Conservation (phyloP, 2,113 vertebrate species). For the Copsychus sechellarum region DNA sequence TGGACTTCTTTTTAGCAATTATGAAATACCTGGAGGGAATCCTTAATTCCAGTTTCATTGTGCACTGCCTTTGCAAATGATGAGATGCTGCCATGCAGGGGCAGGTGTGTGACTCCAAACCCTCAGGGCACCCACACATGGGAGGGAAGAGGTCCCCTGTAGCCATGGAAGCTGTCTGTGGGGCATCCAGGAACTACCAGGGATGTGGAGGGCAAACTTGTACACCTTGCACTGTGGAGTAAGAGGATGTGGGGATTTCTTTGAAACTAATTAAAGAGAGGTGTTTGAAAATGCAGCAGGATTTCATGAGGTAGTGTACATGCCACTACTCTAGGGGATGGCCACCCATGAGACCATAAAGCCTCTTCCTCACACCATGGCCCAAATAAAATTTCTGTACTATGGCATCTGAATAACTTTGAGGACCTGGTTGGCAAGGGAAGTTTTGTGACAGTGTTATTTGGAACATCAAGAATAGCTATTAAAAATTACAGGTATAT, state of each 20-base stretch:
- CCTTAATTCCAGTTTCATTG: not conserved
- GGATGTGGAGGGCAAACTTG: not conserved
- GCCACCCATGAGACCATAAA: fast-evolving
- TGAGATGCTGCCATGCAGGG: not conserved
- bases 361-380: not conserved
- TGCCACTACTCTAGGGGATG: not conserved
- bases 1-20: not conserved
- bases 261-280: not conserved
- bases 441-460: not conserved
- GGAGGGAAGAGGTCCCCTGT: not conserved
- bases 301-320: not conserved
- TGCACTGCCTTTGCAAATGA: not conserved
- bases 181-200: not conserved
- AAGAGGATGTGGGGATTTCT: not conserved
- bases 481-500: not conserved
- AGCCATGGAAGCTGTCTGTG: not conserved
- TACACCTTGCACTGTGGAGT: not conserved
- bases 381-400: not conserved
- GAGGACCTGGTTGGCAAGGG: not conserved
- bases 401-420: not conserved
- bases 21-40: not conserved
- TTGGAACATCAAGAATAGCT: not conserved
- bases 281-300: not conserved
- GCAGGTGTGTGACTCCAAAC: not conserved
- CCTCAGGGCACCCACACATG: fast-evolving